Base-by-base conservation (phyloP, 2,888 invertebrate species). In the Tridacna crocea region DNA sequence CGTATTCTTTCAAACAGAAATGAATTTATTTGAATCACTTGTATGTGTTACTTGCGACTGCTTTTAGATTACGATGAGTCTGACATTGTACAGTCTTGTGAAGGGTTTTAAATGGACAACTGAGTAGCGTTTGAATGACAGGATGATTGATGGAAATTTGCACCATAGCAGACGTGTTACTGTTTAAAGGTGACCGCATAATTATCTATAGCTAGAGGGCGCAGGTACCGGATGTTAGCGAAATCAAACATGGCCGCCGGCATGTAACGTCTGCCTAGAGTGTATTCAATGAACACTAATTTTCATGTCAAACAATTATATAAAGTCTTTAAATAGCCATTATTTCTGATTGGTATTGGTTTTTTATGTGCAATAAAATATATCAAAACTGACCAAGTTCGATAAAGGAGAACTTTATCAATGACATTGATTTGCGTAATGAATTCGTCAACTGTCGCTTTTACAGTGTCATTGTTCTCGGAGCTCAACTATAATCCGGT, bases 151-250 rank as follows among this genome's bases (percentile, higher is more conserved):
- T 79, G 19, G 48, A 22, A 61, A 48, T 75, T 48, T 75, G 61
- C 79, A 68, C 79, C 79, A 61, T 61, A 4, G 46, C n/a, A 70
- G 79, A 79, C 79, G 27, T 75, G 36, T 68, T 75, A 73, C 61
- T 75, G 68, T 68, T 70, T 27, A 48, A 48, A 68, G 48, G 75
- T 79, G 79, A 79, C 75, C 70, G 63, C 46, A 60, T 75, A 79
- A 79, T 79, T 79, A 79, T 75, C 61, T 61, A 79, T 47, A 22
- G 22, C 66, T 46, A 46, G 66, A 66, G 66, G 66, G 66, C 66
- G 66, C 46, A n/a, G 4, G 15, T 36, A n/a, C 66, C 66, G 66
- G 46, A 66, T 66, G 22, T 66, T 66, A 66, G 36, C 36, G 46
- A 66, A 66, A 66, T 36, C 36, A 46, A 66, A 27, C 46, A 66